Evolutionary conservation across 2,797 vertebrate genomes (phyloP).

Genomic region (Nothura maculosa): DNA sequence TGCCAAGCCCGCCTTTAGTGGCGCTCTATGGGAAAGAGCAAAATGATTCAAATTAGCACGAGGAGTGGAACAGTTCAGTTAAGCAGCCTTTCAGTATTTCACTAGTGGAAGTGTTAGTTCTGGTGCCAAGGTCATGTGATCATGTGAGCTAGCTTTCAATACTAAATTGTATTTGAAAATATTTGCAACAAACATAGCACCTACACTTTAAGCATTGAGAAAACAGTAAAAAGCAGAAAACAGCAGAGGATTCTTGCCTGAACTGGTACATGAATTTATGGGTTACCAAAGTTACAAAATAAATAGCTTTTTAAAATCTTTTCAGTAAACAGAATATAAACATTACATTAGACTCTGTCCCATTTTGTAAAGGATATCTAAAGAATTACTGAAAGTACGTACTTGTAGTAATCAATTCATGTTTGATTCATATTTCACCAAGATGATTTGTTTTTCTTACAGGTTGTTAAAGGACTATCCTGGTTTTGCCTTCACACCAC

Average conservation of each 20-base stretch:
- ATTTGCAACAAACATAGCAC: not conserved
- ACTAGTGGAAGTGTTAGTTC: conserved; percentile 7
- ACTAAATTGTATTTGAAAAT: not conserved
- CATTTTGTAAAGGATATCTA: not conserved
- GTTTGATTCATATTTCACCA: conserved; percentile 26
- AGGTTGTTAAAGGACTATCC: conserved; percentile 93
- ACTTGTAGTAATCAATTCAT: not conserved
- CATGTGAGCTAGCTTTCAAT: not conserved
- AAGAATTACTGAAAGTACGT: not conserved
- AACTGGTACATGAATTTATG: not conserved
- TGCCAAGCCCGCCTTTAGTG: not conserved
- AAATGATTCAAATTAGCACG: not conserved
- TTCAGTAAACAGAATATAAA: not conserved
- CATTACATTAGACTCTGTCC: not conserved
- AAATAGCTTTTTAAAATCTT: not conserved
- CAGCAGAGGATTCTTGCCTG: not conserved
- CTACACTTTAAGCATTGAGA: not conserved
- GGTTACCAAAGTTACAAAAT: not conserved
- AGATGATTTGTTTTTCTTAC: conserved; percentile 73
- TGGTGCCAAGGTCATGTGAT: not conserved
- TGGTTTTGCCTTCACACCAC: conserved; percentile 94
- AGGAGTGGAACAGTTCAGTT: not conserved
- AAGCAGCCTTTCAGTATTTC: not conserved
- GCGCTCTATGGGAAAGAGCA: not conserved
- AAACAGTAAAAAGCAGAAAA: not conserved